Percentiles rank a stretch among this genome's conserved stretches.
Evolutionary conservation across 2,888 invertebrate species (phyloP).

Genomic region (Lacanobia oleracea): DNA sequence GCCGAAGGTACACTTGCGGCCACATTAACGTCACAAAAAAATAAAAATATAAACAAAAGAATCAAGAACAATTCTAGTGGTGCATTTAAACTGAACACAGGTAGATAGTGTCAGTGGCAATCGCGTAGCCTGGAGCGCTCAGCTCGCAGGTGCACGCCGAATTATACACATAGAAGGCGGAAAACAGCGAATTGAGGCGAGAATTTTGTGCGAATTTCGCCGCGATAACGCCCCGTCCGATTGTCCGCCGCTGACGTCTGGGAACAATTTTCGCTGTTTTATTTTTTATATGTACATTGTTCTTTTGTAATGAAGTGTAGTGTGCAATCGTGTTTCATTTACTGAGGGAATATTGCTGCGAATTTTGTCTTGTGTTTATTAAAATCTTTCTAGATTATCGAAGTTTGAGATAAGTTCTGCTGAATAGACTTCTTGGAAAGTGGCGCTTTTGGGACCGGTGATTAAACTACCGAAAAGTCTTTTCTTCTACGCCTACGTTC

Average conservation of each 20-base stretch:
- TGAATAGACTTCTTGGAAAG: constrained; percentile 19
- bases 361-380: constrained; percentile 47
- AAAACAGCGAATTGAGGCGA: constrained; percentile 73
- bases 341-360: constrained; percentile 48
- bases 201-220: constrained; percentile 72
- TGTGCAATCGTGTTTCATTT: constrained; percentile 63
- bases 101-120: constrained; percentile 83
- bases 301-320: constrained; percentile 78
- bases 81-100: constrained; percentile 79
- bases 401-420: constrained; percentile 45
- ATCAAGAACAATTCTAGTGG: constrained; percentile 74
- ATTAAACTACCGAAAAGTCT: constrained; percentile 19
- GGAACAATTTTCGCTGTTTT: constrained; percentile 68
- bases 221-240: constrained; percentile 72
- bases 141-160: constrained; percentile 72
- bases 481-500: constrained; percentile 14
- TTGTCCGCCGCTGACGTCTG: constrained; percentile 71
- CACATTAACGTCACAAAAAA: constrained; percentile 55
- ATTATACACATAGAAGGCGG: constrained; percentile 74
- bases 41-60: constrained; percentile 67
- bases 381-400: constrained; percentile 47
- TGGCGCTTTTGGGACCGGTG: constrained; percentile 21
- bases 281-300: constrained; percentile 69
- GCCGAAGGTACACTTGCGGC: constrained; percentile 22
- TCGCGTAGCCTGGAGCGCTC: constrained; percentile 73